phyloP scores from a whole-genome alignment of 1,140 invertebrate species.

The Aleiodes sp. region DNA sequence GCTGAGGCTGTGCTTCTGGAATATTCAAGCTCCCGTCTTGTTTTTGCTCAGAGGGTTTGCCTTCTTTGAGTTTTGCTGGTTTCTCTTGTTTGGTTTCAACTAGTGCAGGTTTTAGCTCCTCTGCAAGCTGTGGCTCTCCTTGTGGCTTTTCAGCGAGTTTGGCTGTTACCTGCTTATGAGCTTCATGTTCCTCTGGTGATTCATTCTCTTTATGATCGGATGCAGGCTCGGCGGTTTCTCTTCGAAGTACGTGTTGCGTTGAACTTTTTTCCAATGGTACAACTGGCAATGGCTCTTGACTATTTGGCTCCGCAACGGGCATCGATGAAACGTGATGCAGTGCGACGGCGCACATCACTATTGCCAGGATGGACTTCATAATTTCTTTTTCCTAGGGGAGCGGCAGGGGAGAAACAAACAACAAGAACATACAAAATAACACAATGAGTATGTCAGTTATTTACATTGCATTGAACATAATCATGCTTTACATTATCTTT shows the following conservation, averaged over 20 bases:
- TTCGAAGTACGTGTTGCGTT: conserved; percentile 14
- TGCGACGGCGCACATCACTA: conserved; percentile 51
- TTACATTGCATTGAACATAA: background rate
- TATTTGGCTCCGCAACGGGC: conserved; percentile 52
- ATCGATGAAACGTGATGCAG: conserved; percentile 44
- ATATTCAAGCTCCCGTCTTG: conserved; percentile 3
- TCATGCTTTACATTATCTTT: too few species aligned
- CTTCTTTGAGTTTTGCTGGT: background rate
- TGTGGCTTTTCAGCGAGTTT: conserved; percentile 26
- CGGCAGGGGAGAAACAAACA: background rate
- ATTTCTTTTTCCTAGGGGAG: background rate
- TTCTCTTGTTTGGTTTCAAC: conserved; percentile 22
- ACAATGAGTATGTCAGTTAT: background rate
- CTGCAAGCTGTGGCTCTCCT: conserved; percentile 24
- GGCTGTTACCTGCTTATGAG: background rate
- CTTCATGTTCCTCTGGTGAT: conserved; percentile 14
- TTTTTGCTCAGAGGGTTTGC: conserved; percentile 24
- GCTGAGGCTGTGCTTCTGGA: background rate
- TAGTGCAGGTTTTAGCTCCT: conserved; percentile 23
- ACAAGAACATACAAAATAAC: background rate
- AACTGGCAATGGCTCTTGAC: conserved; percentile 29
- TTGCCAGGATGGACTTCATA: conserved; percentile 48
- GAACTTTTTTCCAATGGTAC: conserved; percentile 34
- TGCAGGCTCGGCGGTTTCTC: background rate
- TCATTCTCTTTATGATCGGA: conserved; percentile 16